phyloP scores from a whole-genome alignment of 2,113 vertebrate species.

The Poecile atricapillus region DNA sequence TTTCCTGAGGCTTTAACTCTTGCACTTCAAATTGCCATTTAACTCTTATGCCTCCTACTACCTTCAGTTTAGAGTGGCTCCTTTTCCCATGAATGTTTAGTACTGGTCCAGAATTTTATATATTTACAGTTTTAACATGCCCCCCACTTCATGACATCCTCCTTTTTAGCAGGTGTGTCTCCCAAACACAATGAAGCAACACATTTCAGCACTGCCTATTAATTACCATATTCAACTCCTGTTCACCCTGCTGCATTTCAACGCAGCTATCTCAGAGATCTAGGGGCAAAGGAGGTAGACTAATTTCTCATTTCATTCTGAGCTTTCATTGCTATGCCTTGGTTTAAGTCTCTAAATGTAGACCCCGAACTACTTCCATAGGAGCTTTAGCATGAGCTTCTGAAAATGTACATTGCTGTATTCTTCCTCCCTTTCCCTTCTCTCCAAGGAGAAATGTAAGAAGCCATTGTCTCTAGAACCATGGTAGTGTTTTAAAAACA shows the following conservation, averaged over 20 bases:
- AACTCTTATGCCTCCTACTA: background rate
- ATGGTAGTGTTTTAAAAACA: background rate
- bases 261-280: background rate
- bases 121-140: background rate
- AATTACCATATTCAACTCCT: background rate
- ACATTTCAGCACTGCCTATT: background rate
- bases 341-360: background rate
- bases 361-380: background rate
- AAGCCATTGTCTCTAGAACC: background rate
- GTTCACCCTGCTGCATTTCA: background rate
- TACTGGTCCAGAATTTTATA: background rate
- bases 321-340: background rate
- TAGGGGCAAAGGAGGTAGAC: background rate
- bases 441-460: background rate
- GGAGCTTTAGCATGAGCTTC: background rate
- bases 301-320: background rate
- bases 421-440: background rate
- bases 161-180: background rate
- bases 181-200: background rate
- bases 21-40: background rate
- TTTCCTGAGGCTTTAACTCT: background rate
- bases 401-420: background rate
- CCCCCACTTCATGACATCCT: background rate
- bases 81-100: background rate
- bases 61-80: background rate